These are phyloP conservation scores for Orchesella cincta DNA, from an alignment of 1,140 invertebrate species.

Conservation along the genomic window DNA sequence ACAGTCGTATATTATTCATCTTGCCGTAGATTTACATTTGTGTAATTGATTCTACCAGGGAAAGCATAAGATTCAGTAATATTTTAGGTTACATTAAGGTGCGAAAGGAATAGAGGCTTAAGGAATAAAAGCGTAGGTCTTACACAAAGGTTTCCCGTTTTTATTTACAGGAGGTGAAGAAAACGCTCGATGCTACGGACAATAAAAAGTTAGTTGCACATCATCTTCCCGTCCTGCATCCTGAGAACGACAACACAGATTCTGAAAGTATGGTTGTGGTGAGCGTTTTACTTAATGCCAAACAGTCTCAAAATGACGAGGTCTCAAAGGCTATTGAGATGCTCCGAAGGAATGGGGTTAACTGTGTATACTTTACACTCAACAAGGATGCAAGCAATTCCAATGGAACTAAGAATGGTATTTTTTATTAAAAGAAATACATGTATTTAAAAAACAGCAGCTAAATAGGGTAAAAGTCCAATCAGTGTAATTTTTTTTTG, in stretches of 20 bases:
- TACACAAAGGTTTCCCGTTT: too few relatives aligned
- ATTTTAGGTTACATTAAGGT: too few relatives aligned
- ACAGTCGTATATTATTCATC: too few relatives aligned
- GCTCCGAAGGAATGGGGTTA: constrained; percentile 49
- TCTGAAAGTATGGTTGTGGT: constrained; percentile 43
- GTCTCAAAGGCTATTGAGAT: constrained; percentile 39
- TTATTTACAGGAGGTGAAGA: constrained; percentile 8
- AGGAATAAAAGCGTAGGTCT: too few relatives aligned
- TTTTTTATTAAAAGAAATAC: too few relatives aligned
- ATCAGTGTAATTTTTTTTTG: too few relatives aligned
- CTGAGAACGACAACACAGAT: neutral
- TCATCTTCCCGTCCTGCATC: neutral
- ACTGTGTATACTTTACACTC: constrained; percentile 47
- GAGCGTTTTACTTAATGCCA: constrained; percentile 41
- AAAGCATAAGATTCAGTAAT: too few relatives aligned
- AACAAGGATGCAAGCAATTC: neutral
- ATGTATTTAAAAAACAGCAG: too few relatives aligned
- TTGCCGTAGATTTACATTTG: too few relatives aligned
- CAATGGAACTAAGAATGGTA: constrained; percentile 9
- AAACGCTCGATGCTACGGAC: neutral
- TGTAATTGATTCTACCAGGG: too few relatives aligned
- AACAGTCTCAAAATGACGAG: constrained; percentile 47
- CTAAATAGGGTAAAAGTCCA: too few relatives aligned
- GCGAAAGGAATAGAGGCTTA: too few relatives aligned
- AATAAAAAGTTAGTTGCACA: constrained; percentile 13